These are phyloP conservation scores for Isichthys henryi DNA, from an alignment of 2,113 vertebrate species.

Conservation along the genomic window DNA sequence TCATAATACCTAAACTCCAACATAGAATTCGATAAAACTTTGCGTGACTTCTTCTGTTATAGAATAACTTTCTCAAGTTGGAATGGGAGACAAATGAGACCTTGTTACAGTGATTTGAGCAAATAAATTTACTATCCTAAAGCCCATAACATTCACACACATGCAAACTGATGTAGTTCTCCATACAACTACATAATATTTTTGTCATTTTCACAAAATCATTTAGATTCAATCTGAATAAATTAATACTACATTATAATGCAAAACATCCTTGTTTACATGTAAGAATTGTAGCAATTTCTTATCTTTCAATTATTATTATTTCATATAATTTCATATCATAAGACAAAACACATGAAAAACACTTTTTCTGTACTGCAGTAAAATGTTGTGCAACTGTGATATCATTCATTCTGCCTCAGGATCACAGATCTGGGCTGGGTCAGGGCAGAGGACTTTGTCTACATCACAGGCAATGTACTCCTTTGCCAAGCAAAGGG, in stretches of 20 bases:
- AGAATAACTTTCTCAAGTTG: neutral
- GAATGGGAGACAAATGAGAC: neutral
- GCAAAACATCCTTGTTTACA: neutral
- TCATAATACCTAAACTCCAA: neutral
- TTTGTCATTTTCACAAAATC: neutral
- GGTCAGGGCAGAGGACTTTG: neutral
- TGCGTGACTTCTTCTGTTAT: neutral
- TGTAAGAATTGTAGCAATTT: neutral
- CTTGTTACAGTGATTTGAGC: neutral
- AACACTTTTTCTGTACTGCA: neutral
- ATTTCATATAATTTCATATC: neutral
- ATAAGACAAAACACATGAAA: neutral
- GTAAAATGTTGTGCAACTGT: neutral
- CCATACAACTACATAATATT: neutral
- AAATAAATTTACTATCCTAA: neutral
- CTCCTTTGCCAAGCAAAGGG: neutral
- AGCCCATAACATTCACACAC: neutral
- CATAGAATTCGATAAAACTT: neutral
- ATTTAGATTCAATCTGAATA: neutral
- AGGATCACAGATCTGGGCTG: neutral
- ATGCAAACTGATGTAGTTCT: neutral
- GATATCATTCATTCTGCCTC: neutral
- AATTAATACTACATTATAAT: neutral
- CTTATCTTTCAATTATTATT: too few species aligned
- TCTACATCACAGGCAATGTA: neutral